Evolutionary conservation across 35 echinoderm and acorn worm genomes (phyloP).

Genomic region (Eucidaris tribuloides): DNA sequence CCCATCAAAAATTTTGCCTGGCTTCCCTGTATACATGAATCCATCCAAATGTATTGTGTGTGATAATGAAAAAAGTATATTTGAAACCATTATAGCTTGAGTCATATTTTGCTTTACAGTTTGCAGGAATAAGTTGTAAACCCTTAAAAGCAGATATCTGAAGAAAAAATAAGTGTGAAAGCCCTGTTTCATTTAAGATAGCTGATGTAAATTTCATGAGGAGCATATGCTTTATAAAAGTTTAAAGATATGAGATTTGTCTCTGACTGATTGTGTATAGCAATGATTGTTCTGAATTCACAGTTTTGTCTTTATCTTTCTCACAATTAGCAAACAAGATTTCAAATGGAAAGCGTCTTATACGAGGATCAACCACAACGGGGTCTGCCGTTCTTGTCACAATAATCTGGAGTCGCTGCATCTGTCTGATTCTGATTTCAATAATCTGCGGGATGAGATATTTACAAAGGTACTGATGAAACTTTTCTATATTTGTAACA

Average conservation of each 20-base stretch:
- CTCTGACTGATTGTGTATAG: not conserved
- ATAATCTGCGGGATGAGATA: conserved; percentile 59
- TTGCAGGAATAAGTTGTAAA: not conserved
- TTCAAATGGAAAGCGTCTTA: conserved; percentile 50
- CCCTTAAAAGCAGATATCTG: not conserved
- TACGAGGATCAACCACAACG: conserved; percentile 39
- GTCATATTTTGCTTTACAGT: not conserved
- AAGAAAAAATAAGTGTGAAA: not conserved
- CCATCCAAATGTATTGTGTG: not conserved
- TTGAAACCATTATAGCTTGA: not conserved
- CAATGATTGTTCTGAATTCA: not conserved
- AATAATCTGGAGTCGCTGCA: conserved; percentile 45
- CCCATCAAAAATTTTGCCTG: no score
- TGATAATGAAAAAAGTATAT: not conserved
- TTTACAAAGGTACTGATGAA: conserved; percentile 54
- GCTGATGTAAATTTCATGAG: not conserved
- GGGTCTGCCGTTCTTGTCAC: conserved; percentile 53
- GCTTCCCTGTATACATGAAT: no score
- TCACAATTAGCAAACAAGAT: conserved; percentile 34
- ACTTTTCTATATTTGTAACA: not conserved
- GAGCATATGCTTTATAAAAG: not conserved
- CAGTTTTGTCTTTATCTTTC: not conserved
- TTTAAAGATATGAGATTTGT: not conserved
- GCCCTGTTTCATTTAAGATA: not conserved
- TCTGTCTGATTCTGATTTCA: conserved; percentile 57